phyloP scores from a whole-genome alignment of 2,113 vertebrate genomes.

The Lanius collurio region DNA sequence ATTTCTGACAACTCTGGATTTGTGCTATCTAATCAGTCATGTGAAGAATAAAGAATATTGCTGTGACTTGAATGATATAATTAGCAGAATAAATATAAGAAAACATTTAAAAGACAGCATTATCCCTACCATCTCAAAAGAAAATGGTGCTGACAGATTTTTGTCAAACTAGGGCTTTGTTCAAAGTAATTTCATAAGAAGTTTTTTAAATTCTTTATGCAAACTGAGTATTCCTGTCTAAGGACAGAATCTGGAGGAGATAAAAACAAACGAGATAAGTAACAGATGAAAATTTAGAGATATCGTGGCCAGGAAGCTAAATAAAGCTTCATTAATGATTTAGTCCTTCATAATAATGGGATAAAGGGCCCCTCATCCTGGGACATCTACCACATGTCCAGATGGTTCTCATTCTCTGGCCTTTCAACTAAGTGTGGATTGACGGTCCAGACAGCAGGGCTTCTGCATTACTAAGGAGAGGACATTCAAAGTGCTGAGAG shows the following conservation, averaged over 20 bases:
- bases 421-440: rapidly evolving
- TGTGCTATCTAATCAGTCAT: neutral
- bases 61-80: neutral
- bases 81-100: neutral
- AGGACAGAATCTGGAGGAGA: neutral
- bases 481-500: neutral
- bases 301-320: neutral
- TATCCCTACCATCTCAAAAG: neutral
- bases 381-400: neutral
- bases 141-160: neutral
- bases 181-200: neutral
- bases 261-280: neutral
- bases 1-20: neutral
- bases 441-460: neutral
- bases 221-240: neutral
- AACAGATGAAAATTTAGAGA: neutral
- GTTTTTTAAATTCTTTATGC: neutral
- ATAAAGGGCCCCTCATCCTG: neutral
- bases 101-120: neutral
- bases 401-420: neutral
- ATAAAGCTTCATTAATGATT: neutral
- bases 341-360: neutral
- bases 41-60: neutral
- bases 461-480: neutral
- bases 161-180: neutral